These are phyloP conservation scores for Trichosurus vulpecula DNA, from an alignment of 2,797 vertebrate genomes.

Conservation along the genomic window DNA sequence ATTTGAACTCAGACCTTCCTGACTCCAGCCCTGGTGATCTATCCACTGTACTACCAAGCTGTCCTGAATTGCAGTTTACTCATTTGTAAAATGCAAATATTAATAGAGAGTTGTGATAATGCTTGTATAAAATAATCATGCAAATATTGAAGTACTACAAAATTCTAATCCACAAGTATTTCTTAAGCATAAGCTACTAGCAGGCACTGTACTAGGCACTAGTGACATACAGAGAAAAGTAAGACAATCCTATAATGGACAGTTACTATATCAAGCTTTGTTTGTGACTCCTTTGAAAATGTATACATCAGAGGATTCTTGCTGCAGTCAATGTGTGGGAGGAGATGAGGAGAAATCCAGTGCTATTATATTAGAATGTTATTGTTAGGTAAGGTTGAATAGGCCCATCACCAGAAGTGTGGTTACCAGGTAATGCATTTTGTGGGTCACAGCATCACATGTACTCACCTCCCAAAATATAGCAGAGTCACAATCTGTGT, in stretches of 20 bases:
- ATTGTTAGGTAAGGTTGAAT: background rate
- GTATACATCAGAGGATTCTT: background rate
- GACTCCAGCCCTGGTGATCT: background rate
- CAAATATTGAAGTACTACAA: background rate
- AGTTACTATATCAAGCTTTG: background rate
- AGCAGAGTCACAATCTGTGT: background rate
- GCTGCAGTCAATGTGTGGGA: background rate
- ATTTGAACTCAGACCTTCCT: background rate
- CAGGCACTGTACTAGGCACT: background rate
- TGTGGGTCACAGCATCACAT: background rate
- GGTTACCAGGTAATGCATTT: background rate
- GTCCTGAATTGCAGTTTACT: background rate
- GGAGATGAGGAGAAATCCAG: background rate
- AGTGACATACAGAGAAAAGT: background rate
- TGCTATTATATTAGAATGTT: background rate
- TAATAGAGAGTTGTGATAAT: background rate
- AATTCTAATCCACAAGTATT: background rate
- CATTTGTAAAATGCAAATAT: background rate
- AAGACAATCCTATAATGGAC: background rate
- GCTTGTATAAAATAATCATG: background rate
- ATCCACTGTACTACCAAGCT: background rate
- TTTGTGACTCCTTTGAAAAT: background rate
- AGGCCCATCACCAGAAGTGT: background rate
- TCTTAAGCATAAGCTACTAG: background rate
- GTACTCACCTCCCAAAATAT: background rate